Base-by-base conservation (phyloP, 2,888 invertebrate genomes). In the Lobophora halterata region DNA sequence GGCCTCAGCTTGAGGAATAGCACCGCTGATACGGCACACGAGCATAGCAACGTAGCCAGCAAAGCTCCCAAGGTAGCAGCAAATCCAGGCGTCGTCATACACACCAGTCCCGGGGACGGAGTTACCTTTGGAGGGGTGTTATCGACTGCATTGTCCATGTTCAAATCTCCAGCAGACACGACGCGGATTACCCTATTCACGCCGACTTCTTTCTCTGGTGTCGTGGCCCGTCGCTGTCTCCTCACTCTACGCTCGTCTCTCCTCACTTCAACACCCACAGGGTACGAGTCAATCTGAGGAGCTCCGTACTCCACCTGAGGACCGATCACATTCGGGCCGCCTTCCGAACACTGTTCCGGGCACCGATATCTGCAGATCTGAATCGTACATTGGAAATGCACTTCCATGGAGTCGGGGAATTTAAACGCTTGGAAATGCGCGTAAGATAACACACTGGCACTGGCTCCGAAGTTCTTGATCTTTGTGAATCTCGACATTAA, bases 381-480 rank as follows among this genome's bases (percentile, higher is more conserved):
- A 49, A 97, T 97, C 14, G 97, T 97, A 72, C 97, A 97, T 73
- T 97, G 96, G 89, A 97, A 97, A 73, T 97, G 97, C 0, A 97
- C 97, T 72, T 97, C 97, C 97, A 97, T 97, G 0, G 96, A 96
- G 68, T 97, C 97, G 0, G 97, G 97, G 88, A 97, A 97, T 71
- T 97, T 97, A 80, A 97, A 97, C 0, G 97, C 97, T 81, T 97
- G 96, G 91, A 97, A 97, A 74, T 96, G 95, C 0, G 97, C 96
- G 68, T 97, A 97, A 0, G 96, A 95, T 1, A 97, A 83, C 0
- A 97, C 96, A 4, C 96, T 96, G 3, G 97, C 97, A 50, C 95
- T 95, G 0, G 97, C 95, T 8, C 97, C 97, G 56, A 97, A 97
- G 80, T 97, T 97, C 80, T 97, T 97, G 52, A 97, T 97, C 78